Evolutionary conservation across 1,140 invertebrate species (phyloP).

Genomic region (Patella vulgata): DNA sequence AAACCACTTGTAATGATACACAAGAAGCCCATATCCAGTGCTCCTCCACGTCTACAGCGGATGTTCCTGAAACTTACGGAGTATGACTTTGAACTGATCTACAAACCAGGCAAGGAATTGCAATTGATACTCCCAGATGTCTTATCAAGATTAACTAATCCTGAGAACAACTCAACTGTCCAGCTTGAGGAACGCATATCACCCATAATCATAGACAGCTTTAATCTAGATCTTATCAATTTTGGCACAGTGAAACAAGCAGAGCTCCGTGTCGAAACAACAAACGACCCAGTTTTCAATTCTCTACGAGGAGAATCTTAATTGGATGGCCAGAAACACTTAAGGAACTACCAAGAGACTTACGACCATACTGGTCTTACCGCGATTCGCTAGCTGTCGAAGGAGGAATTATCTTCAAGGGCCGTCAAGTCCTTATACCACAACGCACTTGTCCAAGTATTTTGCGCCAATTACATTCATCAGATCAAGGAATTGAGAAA

Average conservation of each 20-base stretch:
- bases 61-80: constrained; percentile 64
- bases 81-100: constrained; percentile 66
- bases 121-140: constrained; percentile 61
- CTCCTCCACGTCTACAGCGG: constrained; percentile 63
- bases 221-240: constrained; percentile 1
- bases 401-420: constrained; percentile 24
- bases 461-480: constrained; percentile 10
- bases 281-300: constrained; percentile 2
- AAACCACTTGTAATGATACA: constrained; percentile 63
- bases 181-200: constrained; percentile 2
- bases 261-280: constrained; percentile 2
- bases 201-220: neutral
- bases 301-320: constrained; percentile 5
- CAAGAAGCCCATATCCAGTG: constrained; percentile 61
- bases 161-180: neutral
- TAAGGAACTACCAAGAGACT: constrained; percentile 1
- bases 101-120: constrained; percentile 57
- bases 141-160: constrained; percentile 10
- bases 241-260: constrained; percentile 7
- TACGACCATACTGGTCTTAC: constrained; percentile 17
- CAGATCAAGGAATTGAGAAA: constrained; percentile 27
- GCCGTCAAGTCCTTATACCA: constrained; percentile 24
- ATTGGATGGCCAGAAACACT: constrained; percentile 16
- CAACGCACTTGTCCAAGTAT: constrained; percentile 4
- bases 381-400: constrained; percentile 22